Conservation (phyloP, 2,888 invertebrate genomes). For the Nomada flava region DNA sequence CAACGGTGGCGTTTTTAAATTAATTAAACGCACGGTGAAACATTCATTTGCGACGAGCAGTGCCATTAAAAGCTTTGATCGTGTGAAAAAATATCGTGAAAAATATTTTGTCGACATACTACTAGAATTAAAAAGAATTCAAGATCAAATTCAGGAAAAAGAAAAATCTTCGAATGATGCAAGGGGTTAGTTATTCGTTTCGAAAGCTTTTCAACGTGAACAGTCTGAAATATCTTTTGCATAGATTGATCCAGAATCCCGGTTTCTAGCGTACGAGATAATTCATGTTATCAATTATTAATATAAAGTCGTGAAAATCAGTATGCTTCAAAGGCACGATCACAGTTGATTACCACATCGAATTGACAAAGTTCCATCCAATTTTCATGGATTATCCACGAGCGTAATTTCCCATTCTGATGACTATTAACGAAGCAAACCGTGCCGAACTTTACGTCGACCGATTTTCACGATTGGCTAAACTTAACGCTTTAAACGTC, state of each 20-base stretch:
- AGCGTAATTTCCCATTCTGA: neutral
- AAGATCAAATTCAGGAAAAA: too few species aligned
- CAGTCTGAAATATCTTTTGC: too few species aligned
- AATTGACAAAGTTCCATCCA: neutral
- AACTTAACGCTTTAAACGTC: constrained; percentile 41
- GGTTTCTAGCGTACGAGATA: too few species aligned
- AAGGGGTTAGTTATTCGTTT: neutral
- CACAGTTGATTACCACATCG: neutral
- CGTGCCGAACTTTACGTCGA: neutral
- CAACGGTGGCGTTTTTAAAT: neutral
- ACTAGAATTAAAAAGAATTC: too few species aligned
- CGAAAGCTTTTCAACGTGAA: too few species aligned
- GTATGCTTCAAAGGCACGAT: neutral
- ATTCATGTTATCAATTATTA: too few species aligned
- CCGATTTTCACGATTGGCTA: constrained; percentile 30
- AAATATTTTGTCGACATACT: too few species aligned
- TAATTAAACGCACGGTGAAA: neutral
- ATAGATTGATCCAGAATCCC: too few species aligned
- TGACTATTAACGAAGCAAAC: constrained; percentile 3
- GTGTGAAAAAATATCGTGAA: neutral
- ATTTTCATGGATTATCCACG: neutral
- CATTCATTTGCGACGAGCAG: neutral
- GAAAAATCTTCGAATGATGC: neutral
- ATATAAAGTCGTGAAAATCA: neutral
- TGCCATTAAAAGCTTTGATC: neutral